phyloP scores from a whole-genome alignment of 2,797 vertebrate species.

The Tokudaia muenninki region DNA sequence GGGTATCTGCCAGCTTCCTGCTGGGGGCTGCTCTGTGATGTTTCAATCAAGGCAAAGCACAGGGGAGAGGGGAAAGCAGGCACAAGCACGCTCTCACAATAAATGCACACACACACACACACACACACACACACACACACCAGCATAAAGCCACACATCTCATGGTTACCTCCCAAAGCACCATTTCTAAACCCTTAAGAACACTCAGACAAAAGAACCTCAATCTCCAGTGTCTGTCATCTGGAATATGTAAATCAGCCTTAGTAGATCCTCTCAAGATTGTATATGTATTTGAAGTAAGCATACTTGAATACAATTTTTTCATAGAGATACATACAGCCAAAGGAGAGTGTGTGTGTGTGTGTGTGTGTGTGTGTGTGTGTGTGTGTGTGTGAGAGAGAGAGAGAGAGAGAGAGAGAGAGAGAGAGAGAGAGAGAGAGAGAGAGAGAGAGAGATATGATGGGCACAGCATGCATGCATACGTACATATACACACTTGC shows the following conservation, averaged over 20 bases:
- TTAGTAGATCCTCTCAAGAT: neutral
- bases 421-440: too few species aligned
- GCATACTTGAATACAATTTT: slow-evolving; percentile 36
- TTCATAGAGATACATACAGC: neutral
- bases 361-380: too few species aligned
- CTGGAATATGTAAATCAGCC: slow-evolving; percentile 40
- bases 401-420: too few species aligned
- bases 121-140: neutral
- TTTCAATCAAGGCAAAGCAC: slow-evolving; percentile 65
- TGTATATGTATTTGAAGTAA: neutral
- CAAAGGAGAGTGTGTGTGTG: too few species aligned
- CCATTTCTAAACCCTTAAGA: slow-evolving; percentile 41
- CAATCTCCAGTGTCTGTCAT: neutral
- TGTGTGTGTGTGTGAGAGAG: too few species aligned
- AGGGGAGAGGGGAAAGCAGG: neutral
- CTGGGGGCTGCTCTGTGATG: slow-evolving; percentile 48
- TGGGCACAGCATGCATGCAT: neutral
- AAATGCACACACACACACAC: neutral
- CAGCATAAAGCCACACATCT: neutral
- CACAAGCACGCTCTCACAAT: neutral
- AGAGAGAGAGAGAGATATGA: slow-evolving; percentile 52
- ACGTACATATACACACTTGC: neutral
- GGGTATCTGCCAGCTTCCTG: slow-evolving; percentile 65
- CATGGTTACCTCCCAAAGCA: neutral
- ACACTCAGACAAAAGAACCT: neutral